Base-by-base conservation (phyloP, 2,113 vertebrate genomes). In the Pluvianellus socialis region DNA sequence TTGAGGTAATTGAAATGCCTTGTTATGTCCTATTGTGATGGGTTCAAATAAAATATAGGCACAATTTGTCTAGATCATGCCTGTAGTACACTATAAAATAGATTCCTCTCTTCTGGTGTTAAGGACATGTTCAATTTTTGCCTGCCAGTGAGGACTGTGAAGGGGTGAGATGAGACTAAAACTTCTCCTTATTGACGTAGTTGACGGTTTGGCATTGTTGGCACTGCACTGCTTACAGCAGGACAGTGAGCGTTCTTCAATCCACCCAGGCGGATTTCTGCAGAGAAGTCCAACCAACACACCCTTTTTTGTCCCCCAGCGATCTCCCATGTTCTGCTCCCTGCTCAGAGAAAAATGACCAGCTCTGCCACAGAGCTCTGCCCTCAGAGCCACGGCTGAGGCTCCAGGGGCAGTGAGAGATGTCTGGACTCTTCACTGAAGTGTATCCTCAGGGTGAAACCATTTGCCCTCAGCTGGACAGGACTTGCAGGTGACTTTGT, bases 1-100 rank as follows among this genome's bases (percentile, higher is more conserved):
- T 98, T 93, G 94, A 97, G 83, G 97, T 98, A 98, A 98, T 97
- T 98, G 97, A 97, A 98, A 97, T 93, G 93, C 94, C 96, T 97
- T 96, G 92, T 87, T 97, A 92, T 89, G 89, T 94, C 94, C 79
- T 90, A 76, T 94, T 97, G 87, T 97, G 97, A 97, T 93, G 93
- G 96, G 91, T 94, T 95, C 93, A 95, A 97, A 97, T 97, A 98
- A 98, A 98, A 97, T 97, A 97, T 84, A 94, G 96, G 95, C 56
- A 58, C 85, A 96, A 92, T 97, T 97, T 98, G 96, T 98, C 97
- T 96, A 96, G 91, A 98, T 98, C 97, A 96, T 94, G 92, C 96
- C 95, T 94, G 87, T 84, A 93, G 85, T 67, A 93, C 76, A 79
- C 76, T 80, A 65, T 45, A 38, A 93, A 97, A 97, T 58, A 95